phyloP scores from a whole-genome alignment of 2,113 vertebrate species.

The Pedetes capensis region DNA sequence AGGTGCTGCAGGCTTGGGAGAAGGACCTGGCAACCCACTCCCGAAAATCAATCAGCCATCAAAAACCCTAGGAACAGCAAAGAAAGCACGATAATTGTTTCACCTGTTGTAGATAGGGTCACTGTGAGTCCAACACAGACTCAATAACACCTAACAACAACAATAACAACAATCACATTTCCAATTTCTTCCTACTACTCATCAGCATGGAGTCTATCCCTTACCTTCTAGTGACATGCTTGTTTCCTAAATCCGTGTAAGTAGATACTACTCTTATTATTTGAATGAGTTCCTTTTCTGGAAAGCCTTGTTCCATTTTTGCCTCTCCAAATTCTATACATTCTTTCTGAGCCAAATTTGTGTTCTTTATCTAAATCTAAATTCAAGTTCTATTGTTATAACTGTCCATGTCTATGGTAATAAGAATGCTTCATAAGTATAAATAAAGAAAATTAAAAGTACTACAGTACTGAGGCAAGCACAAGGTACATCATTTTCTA shows the following conservation, averaged over 20 bases:
- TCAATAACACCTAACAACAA: too few species aligned
- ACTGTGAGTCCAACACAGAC: too few species aligned
- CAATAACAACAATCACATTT: neutral
- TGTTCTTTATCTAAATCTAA: neutral
- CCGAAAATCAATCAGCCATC: too few species aligned
- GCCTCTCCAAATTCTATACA: neutral
- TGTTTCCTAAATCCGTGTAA: neutral
- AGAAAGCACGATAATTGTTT: too few species aligned
- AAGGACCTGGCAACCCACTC: too few species aligned
- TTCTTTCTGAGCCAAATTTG: neutral
- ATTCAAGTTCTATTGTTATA: neutral
- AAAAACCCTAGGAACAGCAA: too few species aligned
- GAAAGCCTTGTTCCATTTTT: neutral
- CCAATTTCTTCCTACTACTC: neutral
- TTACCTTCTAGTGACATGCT: neutral
- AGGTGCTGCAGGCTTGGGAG: too few species aligned
- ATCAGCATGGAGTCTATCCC: neutral
- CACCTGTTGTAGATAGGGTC: too few species aligned
- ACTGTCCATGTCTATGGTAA: neutral
- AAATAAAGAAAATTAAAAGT: neutral
- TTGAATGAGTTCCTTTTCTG: neutral
- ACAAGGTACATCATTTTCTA: neutral
- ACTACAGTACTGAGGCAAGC: neutral
- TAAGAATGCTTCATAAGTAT: neutral
- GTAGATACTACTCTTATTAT: neutral